Percentiles rank a stretch among this genome's conserved stretches.
Evolutionary conservation across 2,888 invertebrate species (phyloP).

Genomic region (Venustoraphidia nigricollis): DNA sequence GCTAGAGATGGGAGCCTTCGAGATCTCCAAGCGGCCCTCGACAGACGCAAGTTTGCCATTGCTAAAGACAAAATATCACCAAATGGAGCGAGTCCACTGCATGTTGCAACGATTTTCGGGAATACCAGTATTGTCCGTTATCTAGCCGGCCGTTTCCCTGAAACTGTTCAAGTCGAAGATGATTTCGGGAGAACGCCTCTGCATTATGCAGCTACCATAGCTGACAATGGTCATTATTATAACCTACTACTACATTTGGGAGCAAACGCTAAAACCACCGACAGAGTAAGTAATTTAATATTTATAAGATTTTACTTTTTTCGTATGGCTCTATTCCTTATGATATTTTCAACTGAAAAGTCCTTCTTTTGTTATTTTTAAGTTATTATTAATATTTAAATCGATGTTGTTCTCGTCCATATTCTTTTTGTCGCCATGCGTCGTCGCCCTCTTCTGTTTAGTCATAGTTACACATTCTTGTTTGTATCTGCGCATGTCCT

Average conservation of each 20-base stretch:
- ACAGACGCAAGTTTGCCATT: conserved; percentile 80
- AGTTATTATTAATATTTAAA: no score
- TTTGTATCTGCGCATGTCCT: no score
- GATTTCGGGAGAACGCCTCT: conserved; percentile 70
- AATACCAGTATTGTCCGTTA: conserved; percentile 62
- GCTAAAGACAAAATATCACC: conserved; percentile 74
- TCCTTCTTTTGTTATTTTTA: no score
- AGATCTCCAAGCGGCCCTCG: conserved; percentile 70
- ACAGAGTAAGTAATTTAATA: conserved; percentile 48
- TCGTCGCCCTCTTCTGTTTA: no score
- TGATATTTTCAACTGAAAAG: no score
- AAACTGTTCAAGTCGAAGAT: conserved; percentile 63
- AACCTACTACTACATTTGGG: conserved; percentile 74
- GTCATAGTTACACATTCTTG: no score
- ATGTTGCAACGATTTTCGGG: conserved; percentile 73
- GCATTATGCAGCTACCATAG: conserved; percentile 73
- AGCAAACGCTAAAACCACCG: conserved; percentile 64
- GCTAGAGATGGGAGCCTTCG: conserved; percentile 71
- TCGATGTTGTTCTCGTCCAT: no score
- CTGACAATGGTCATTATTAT: conserved; percentile 78
- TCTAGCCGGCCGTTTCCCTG: conserved; percentile 65
- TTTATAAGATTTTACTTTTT: no score
- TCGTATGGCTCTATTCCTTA: no score
- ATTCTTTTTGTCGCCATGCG: no score
- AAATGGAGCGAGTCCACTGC: conserved; percentile 71